Percentiles rank a stretch among this genome's conserved stretches.
phyloP scores from a whole-genome alignment of 2,113 vertebrate genomes.

The Pterocles orientalis region DNA sequence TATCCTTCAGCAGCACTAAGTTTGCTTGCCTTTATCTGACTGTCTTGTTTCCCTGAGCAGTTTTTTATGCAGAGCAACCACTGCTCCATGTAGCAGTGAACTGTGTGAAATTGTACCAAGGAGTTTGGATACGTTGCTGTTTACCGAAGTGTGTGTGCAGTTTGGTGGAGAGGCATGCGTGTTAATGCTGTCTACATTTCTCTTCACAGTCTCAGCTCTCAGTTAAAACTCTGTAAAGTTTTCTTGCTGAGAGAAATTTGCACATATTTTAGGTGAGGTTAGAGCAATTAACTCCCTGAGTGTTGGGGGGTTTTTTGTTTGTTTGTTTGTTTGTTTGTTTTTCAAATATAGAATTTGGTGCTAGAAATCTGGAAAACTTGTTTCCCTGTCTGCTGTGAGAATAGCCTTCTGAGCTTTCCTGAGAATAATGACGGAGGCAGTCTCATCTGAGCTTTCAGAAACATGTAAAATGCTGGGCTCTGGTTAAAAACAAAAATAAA shows the following conservation, averaged over 20 bases:
- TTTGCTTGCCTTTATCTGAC: not conserved
- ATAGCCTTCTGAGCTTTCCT: not conserved
- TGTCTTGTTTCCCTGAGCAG: not conserved
- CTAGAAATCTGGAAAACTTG: not conserved
- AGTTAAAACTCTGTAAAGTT: not conserved
- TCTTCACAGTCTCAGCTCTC: not conserved
- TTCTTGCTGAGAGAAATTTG: not conserved
- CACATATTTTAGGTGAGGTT: not conserved
- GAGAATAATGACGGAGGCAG: not conserved
- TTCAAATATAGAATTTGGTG: not conserved
- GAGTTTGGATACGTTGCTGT: not conserved
- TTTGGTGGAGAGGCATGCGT: rapidly evolving
- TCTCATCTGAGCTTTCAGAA: not conserved
- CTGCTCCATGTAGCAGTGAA: not conserved
- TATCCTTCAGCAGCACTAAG: not conserved
- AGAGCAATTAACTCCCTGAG: not conserved
- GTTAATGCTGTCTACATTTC: not conserved
- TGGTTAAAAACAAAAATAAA: not conserved
- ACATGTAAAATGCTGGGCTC: not conserved
- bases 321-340: not conserved
- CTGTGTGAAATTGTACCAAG: not conserved
- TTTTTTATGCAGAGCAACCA: not conserved
- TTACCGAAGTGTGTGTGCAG: not conserved
- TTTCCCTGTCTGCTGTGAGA: not conserved
- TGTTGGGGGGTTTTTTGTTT: not conserved